A percentile compares a stretch with the other conserved stretches of the same genome.
Evolutionary conservation across 2,888 invertebrate genomes (phyloP).

Genomic region (Dimorphilus gyrociliatus): DNA sequence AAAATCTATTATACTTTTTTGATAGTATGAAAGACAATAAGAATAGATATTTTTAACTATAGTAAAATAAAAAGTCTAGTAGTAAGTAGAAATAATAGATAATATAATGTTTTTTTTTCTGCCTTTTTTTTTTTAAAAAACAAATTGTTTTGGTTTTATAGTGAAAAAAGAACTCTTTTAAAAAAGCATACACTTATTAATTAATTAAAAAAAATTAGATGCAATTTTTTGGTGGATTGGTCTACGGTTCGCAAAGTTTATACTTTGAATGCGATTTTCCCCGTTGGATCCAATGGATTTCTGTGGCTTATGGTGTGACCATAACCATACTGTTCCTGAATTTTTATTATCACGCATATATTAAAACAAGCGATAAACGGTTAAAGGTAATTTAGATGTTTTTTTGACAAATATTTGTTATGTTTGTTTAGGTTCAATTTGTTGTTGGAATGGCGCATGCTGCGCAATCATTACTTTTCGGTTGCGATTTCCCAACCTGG

Average conservation of each 20-base stretch:
- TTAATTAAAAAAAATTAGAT: no score
- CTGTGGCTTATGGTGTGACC: slow-evolving; percentile 66
- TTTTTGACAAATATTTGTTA: slow-evolving; percentile 6
- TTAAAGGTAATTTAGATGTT: no score
- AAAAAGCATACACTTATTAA: no score
- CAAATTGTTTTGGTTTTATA: no score
- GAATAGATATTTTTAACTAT: no score
- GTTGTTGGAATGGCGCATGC: slow-evolving; percentile 71
- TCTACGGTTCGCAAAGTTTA: slow-evolving; percentile 24
- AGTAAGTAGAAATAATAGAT: no score
- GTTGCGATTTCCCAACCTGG: slow-evolving; percentile 65
- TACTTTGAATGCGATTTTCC: slow-evolving; percentile 23
- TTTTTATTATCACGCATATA: slow-evolving; percentile 75
- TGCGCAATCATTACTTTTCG: slow-evolving; percentile 55
- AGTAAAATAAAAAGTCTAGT: no score
- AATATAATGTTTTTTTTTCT: no score
- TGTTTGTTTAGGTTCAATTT: slow-evolving; percentile 57
- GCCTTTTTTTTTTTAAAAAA: no score
- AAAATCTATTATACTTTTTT: no score
- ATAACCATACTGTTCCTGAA: slow-evolving; percentile 87
- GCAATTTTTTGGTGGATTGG: slow-evolving; percentile 36
- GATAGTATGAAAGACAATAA: no score
- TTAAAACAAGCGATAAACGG: slow-evolving; percentile 12
- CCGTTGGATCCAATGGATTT: slow-evolving; percentile 24
- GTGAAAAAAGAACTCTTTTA: no score